Conservation (phyloP, 1,140 invertebrate genomes). For the Zaprionus gabonicus region DNA sequence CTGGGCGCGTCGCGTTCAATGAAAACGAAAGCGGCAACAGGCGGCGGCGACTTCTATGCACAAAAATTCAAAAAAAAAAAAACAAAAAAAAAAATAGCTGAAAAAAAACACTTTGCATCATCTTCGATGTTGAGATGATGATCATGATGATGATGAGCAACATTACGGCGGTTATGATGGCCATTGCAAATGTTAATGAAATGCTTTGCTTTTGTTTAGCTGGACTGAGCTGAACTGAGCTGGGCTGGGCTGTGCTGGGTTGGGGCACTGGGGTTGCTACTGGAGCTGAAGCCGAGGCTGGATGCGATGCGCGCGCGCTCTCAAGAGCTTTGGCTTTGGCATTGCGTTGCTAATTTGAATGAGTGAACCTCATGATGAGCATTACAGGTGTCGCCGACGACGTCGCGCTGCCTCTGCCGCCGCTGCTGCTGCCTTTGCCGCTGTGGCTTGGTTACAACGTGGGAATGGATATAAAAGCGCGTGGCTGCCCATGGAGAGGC, state of each 20-base stretch:
- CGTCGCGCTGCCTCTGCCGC: background rate
- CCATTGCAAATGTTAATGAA: slow-evolving; percentile 68
- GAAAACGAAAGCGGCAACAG: slow-evolving; percentile 51
- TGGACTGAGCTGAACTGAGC: background rate
- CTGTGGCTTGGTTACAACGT: slow-evolving; percentile 23
- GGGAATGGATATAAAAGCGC: slow-evolving; percentile 67
- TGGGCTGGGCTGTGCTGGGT: slow-evolving; percentile 5
- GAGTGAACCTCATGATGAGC: slow-evolving; percentile 16
- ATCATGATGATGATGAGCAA: slow-evolving; percentile 6
- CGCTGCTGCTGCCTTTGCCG: background rate
- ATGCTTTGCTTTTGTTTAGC: slow-evolving; percentile 66
- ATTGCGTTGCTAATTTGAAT: slow-evolving; percentile 39
- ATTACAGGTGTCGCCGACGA: slow-evolving; percentile 14
- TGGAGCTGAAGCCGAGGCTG: background rate
- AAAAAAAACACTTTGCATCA: slow-evolving; percentile 35
- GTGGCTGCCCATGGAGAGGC: slow-evolving; percentile 34
- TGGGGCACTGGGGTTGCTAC: background rate
- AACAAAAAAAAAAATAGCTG: background rate
- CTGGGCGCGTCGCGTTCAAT: slow-evolving; percentile 45
- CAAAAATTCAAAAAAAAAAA: slow-evolving; percentile 1
- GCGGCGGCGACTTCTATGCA: slow-evolving; percentile 34
- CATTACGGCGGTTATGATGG: slow-evolving; percentile 8
- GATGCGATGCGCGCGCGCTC: background rate
- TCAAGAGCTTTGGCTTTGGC: slow-evolving; percentile 4
- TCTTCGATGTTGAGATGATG: slow-evolving; percentile 27